Conservation (phyloP, 2,888 invertebrate genomes). For the Psococerastis gibbosa region DNA sequence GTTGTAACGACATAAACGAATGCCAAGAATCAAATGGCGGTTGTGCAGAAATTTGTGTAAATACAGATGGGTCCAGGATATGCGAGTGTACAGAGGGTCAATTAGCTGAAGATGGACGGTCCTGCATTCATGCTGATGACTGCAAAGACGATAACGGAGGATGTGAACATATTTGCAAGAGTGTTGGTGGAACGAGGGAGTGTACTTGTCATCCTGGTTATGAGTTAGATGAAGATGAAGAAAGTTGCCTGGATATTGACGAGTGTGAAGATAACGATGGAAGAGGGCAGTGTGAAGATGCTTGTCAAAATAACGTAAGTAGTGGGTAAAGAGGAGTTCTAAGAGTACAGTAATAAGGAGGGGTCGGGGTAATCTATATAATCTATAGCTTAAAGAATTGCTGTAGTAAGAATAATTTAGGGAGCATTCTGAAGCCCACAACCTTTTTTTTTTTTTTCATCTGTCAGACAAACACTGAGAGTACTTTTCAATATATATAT, state of each 20-base stretch:
- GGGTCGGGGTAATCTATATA: no score
- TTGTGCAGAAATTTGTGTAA: neutral
- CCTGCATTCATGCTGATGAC: neutral
- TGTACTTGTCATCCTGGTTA: neutral
- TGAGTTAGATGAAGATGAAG: conserved; percentile 7
- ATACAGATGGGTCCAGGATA: neutral
- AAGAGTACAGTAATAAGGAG: no score
- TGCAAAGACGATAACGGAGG: neutral
- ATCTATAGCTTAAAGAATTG: no score
- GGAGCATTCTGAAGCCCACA: no score
- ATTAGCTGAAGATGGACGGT: neutral
- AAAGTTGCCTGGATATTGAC: conserved; percentile 1
- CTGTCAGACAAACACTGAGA: no score
- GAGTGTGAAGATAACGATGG: conserved; percentile 21
- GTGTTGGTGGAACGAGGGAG: conserved; percentile 19
- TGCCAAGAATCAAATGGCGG: neutral
- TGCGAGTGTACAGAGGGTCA: neutral
- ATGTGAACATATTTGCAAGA: neutral
- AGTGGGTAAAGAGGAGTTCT: neutral
- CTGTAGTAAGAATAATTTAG: no score
- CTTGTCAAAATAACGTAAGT: conserved; percentile 32
- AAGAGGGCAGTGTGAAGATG: conserved; percentile 40
- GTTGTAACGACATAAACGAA: neutral
- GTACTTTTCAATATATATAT: no score
- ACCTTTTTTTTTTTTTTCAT: no score